Conservation (phyloP, 2,888 invertebrate species). For the Chironomus tentans region DNA sequence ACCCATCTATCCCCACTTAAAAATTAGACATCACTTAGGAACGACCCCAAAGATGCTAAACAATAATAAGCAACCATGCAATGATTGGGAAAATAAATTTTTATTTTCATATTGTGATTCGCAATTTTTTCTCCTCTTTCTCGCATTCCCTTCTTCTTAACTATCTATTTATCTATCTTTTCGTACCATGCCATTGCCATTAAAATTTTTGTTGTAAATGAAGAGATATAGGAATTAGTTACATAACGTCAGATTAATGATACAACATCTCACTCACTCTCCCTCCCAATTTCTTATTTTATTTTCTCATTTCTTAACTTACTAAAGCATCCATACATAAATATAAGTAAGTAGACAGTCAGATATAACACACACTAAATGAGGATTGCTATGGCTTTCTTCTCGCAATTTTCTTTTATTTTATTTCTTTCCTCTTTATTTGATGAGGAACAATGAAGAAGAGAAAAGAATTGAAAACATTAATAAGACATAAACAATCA, state of each 20-base stretch:
- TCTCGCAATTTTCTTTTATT: neutral
- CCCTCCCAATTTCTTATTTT: no score
- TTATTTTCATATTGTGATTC: neutral
- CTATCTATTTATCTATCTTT: neutral
- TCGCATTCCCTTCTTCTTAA: neutral
- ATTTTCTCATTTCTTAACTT: no score
- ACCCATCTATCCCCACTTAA: no score
- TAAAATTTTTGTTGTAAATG: constrained; percentile 14
- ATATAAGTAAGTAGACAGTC: neutral
- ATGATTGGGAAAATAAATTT: constrained; percentile 17
- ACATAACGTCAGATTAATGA: constrained; percentile 24
- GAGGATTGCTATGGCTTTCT: neutral
- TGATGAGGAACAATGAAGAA: constrained; percentile 1
- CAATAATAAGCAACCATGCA: no score
- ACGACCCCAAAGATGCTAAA: no score
- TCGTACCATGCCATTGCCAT: neutral
- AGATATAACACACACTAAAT: constrained; percentile 7
- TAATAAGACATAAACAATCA: constrained; percentile 24
- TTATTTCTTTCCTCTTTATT: neutral
- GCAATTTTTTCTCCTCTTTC: neutral
- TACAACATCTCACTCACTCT: neutral
- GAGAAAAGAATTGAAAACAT: constrained; percentile 14
- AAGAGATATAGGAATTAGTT: constrained; percentile 15
- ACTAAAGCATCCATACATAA: neutral
- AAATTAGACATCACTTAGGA: neutral